Evolutionary conservation across 2,113 vertebrate genomes (phyloP), one percentile per base, ranked within the genome.

Genomic region (Edolisoma coerulescens): DNA sequence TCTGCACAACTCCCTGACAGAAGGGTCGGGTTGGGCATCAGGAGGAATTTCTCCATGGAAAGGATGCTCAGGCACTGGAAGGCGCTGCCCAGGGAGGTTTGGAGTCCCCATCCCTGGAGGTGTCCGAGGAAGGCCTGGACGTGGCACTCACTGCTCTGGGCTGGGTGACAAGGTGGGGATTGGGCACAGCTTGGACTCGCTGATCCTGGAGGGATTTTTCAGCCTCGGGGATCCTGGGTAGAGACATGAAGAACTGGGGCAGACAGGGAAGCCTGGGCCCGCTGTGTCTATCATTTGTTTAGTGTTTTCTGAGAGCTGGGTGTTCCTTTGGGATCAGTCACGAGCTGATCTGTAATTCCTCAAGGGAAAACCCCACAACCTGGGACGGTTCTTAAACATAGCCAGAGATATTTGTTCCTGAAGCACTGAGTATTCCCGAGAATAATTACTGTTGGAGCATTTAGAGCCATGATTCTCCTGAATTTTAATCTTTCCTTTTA

Each of bases 121-220:
- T 49, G 42, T 3, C 70, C 42, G 10, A 3, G 50, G 59, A 44
- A 23, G 8, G 24, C 1, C 49, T 35, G 76, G 39, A 45, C 0
- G 6, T 74, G 59, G 28, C 81, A 39, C 49, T 61, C 4, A 1
- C 30, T 18, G 64, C 54, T 44, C 32, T 20, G 67, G 19, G 23
- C 32, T 42, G 54, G 67, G 3, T n/a, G 37, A 44, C 26, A 16
- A 8, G 10, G 57, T 33, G 18, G 30, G 70, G n/a, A 11, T 57
- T 0, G 1, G 52, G 30, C 32, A 42, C 30, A 57, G 44, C 27
- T 30, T 9, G 37, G 17, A 7, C 6, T 75, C 1, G 2, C 1
- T 59, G 61, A 3, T 35, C 37, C 27, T 26, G 37, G 27, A 44
- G 63, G 53, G 53, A 27, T 59, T 86, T 86, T 59, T 24, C 26